Base-by-base conservation (phyloP, 92 coral and sea anemone genomes). In the Epizoanthus illoricatus region DNA sequence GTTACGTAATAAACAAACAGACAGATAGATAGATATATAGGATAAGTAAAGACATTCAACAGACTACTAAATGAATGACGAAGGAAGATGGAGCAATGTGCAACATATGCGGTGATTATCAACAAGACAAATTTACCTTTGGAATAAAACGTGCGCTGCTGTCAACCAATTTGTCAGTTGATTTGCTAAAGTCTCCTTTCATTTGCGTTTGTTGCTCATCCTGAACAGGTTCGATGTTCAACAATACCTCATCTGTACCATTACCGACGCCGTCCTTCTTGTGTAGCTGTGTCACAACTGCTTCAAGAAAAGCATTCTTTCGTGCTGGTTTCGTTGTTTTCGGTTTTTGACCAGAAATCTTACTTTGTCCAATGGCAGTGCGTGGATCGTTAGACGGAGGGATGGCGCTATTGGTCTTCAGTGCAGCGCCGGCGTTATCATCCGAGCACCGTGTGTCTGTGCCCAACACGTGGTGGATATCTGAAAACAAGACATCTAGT, bases 241-340 rank as follows among this genome's bases (percentile, higher is more conserved):
- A 15, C 42, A 24, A 7, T 12, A 16, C 28, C 58, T 78, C 82
- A 17, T 70, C 71, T 9, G 41, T 41, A 4, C 71, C 59, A 23
- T 60, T 78, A 43, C 82, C 41, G 3, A 11, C 56, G 11, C 56
- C 12, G 56, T 9, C 56, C 16, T 64, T 42, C 60, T 63, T 69
- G 12, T 69, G 43, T 19, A 42, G 82, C 42, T 78, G 61, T 9
- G 52, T 66, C 60, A 43, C 49, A 43, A 69, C 58, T 78, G 23
- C 67, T 78, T 78, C 71, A 19, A 78, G 82, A 42, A 61, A 43
- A 4, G 70, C 54, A 0, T 41, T 43, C 21, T 41, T 21, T 62
- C 59, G 33, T 43, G 82, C 9, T 41, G 23, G 24, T 19, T 33
- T 78, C 49, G 21, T 20, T 8, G 19, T 1, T 7, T 61, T 62